Evolutionary conservation across 2,113 vertebrate species (phyloP), one percentile per base, ranked within the genome.

Genomic region (Arothron firmamentum): DNA sequence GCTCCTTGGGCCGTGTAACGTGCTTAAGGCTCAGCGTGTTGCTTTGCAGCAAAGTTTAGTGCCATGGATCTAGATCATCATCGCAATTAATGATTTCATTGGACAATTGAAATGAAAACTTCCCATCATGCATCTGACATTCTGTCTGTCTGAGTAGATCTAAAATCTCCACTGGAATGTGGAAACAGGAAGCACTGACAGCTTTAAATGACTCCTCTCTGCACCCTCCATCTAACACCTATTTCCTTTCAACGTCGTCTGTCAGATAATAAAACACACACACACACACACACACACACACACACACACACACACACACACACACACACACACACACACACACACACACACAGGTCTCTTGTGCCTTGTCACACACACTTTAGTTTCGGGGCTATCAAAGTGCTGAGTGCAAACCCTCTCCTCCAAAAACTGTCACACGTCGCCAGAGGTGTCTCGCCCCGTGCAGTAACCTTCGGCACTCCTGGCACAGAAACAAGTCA

Each of bases 401-500:
- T 72, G 79, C 77, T 76, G 78, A 83, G 81, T 82, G 86, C 82
- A 79, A 85, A 88, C 77, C 73, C 82, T 72, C 76, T 80, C 78
- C 67, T 73, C 76, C 70, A 83, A 85, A 86, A 85, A 69, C 76
- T 84, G 86, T 84, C 86, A 84, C 85, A 83, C 82, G 86, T 81
- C 71, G 71, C 72, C 78, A 74, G 85, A 85, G 82, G 83, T 82
- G 84, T 80, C 86, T 86, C 54, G 72, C 77, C 76, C 86, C 79
- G 76, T 13, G 70, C 17, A 43, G 80, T 76, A 75, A 78, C 80
- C 83, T 78, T 74, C 77, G 28, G 72, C 83, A 77, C 80, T 72
- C 58, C 72, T 82, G 85, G 83, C 85, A 85, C 73, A 62, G 67
- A 82, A 85, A 87, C 86, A 86, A 86, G 86, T 88, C 85, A 88